Evolutionary conservation across 2,888 invertebrate species (phyloP).

Genomic region (Drosophila crucigera): DNA sequence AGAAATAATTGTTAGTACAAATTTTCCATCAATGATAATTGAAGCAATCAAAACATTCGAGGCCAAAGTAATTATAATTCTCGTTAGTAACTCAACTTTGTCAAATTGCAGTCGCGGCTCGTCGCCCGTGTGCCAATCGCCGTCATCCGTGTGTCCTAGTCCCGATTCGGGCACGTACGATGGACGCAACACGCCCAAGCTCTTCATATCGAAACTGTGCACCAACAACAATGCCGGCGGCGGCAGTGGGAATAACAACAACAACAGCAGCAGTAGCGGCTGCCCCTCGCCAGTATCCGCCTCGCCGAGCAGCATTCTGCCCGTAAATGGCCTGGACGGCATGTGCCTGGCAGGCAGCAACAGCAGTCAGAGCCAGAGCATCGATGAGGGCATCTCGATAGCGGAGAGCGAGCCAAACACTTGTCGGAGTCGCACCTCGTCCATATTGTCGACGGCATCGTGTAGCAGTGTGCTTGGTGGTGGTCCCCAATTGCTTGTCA

Average conservation of each 20-base stretch:
- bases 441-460: slow-evolving; percentile 65
- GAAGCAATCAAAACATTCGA: background rate
- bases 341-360: slow-evolving; percentile 74
- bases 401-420: slow-evolving; percentile 70
- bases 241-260: slow-evolving; percentile 50
- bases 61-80: background rate
- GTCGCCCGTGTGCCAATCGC: slow-evolving; percentile 85
- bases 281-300: slow-evolving; percentile 84
- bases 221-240: slow-evolving; percentile 76
- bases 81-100: background rate
- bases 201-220: slow-evolving; percentile 84
- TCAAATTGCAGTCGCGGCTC: slow-evolving; percentile 82
- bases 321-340: slow-evolving; percentile 47
- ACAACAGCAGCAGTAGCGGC: slow-evolving; percentile 78
- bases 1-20: background rate
- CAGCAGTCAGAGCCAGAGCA: slow-evolving; percentile 80
- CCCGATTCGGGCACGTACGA: slow-evolving; percentile 85
- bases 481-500: slow-evolving; percentile 68
- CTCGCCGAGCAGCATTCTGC: slow-evolving; percentile 74
- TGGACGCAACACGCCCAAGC: slow-evolving; percentile 85
- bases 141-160: slow-evolving; percentile 85
- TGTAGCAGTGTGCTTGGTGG: slow-evolving; percentile 51
- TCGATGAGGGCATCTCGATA: slow-evolving; percentile 82
- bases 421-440: slow-evolving; percentile 66
- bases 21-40: background rate